Conservation (phyloP, 1,140 invertebrate species). For the Procambarus clarkii region DNA sequence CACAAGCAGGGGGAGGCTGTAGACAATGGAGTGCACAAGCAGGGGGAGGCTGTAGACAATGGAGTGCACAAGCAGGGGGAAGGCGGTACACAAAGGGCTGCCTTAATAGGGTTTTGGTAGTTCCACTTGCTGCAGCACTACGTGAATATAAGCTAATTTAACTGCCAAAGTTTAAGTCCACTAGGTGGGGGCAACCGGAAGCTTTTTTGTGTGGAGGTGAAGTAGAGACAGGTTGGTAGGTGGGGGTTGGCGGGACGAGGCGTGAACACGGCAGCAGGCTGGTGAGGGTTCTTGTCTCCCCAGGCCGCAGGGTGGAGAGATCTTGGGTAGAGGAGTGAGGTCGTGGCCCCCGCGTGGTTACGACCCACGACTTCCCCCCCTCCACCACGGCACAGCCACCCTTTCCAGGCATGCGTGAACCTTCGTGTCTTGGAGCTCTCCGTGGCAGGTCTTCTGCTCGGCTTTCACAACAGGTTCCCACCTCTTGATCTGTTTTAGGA, state of each 20-base stretch:
- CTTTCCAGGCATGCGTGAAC: not conserved
- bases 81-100: no score
- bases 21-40: no score
- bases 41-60: no score
- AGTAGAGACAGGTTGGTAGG: not conserved
- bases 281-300: not conserved
- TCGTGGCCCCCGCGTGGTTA: constrained; percentile 25
- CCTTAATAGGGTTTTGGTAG: no score
- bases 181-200: not conserved
- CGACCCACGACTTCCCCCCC: constrained; percentile 13
- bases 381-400: not conserved
- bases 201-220: no score
- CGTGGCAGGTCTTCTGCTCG: not conserved
- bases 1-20: no score
- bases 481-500: no score
- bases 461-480: not conserved
- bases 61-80: no score
- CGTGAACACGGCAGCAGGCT: not conserved
- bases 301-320: not conserved
- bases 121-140: no score
- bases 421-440: not conserved
- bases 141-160: no score
- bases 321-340: constrained; percentile 14
- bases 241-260: not conserved
- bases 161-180: no score